phyloP scores from a whole-genome alignment of 2,888 invertebrate genomes.

The Amblyteles armatorius region DNA sequence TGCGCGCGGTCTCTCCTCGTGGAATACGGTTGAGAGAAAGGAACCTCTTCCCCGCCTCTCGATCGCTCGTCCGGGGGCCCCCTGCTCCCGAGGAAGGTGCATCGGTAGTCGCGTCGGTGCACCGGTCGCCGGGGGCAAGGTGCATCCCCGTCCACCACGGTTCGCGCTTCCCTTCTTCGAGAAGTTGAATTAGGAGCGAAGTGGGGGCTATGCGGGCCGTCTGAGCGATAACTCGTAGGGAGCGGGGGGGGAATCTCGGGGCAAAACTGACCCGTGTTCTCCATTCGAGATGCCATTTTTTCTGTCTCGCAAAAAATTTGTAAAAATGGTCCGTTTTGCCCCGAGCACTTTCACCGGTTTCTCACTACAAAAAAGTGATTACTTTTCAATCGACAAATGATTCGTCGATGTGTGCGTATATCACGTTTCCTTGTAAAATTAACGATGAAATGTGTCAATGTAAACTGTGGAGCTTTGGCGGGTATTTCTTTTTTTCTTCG shows the following conservation, averaged over 20 bases:
- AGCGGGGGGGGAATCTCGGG: background rate
- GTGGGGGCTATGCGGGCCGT: background rate
- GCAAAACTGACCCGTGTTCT: background rate
- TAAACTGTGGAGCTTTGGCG: too few species aligned
- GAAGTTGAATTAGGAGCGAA: background rate
- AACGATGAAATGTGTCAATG: too few species aligned
- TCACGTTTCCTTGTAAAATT: too few species aligned
- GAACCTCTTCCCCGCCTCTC: conserved; percentile 3
- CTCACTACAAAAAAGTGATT: too few species aligned
- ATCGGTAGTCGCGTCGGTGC: conserved; percentile 50
- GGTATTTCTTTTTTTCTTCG: too few species aligned
- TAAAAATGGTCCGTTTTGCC: too few species aligned
- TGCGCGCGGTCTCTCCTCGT: conserved; percentile 18
- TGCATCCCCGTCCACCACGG: conserved; percentile 55
- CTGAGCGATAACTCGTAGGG: background rate
- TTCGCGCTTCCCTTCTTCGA: conserved; percentile 28
- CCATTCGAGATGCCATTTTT: background rate
- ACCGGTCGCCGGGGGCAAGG: conserved; percentile 66
- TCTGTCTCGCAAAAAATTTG: background rate
- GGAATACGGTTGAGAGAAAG: conserved; percentile 24
- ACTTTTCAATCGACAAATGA: too few species aligned
- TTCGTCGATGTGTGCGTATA: too few species aligned
- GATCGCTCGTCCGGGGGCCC: conserved; percentile 11
- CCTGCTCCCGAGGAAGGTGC: conserved; percentile 56
- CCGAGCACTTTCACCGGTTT: too few species aligned